phyloP scores from a whole-genome alignment of 2,113 vertebrate genomes.

The Siniperca knerii region DNA sequence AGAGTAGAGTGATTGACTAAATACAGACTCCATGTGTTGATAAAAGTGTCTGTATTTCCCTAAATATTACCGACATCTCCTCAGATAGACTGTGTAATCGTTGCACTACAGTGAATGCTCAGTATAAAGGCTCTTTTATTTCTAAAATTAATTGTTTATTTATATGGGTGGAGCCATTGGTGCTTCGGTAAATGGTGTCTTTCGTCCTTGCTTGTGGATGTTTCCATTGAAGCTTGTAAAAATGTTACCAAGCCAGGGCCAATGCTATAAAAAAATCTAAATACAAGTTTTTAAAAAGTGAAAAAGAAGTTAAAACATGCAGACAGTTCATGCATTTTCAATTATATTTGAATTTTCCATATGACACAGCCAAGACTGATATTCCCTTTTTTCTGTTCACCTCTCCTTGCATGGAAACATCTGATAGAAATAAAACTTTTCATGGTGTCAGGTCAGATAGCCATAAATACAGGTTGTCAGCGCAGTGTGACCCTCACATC shows the following conservation, averaged over 20 bases:
- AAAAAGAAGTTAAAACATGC: conserved; percentile 51
- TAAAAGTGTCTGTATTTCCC: conserved; percentile 49
- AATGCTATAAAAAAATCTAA: conserved; percentile 47
- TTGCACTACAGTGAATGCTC: conserved; percentile 31
- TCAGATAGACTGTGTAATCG: conserved; percentile 48
- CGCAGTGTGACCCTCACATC: conserved; percentile 69
- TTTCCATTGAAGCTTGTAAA: conserved; percentile 75
- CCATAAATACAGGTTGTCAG: conserved; percentile 80
- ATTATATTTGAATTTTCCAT: conserved; percentile 73
- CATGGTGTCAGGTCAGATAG: conserved; percentile 82
- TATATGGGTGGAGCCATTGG: conserved; percentile 86
- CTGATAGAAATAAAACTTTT: conserved; percentile 83
- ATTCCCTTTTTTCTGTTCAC: conserved; percentile 53
- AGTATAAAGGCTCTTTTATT: conserved; percentile 74
- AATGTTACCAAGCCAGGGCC: conserved; percentile 51
- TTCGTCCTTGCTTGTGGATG: conserved; percentile 64
- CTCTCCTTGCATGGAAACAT: conserved; percentile 78
- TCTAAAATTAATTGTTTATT: conserved; percentile 80
- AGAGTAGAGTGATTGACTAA: conserved; percentile 45
- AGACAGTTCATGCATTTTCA: conserved; percentile 73
- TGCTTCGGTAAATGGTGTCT: conserved; percentile 77
- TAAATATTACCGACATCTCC: conserved; percentile 34
- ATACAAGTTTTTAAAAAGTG: conserved; percentile 14
- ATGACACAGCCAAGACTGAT: conserved; percentile 65
- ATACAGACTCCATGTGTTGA: conserved; percentile 39